Base-by-base conservation (phyloP, 2,113 vertebrate genomes). In the Sterrhoptilus dennistouni region DNA sequence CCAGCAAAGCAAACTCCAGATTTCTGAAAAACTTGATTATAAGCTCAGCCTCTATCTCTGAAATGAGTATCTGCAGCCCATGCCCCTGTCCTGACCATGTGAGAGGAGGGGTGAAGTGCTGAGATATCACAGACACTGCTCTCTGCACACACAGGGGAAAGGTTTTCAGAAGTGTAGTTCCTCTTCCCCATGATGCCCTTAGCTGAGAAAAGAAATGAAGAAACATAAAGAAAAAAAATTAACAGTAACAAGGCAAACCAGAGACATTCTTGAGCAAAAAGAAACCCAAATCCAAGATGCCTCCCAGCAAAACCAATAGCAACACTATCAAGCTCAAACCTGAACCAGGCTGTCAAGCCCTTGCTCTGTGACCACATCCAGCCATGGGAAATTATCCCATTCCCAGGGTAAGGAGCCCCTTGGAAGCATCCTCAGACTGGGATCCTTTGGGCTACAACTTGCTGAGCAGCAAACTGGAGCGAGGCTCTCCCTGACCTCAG, bases 401-500 rank as follows among this genome's bases (percentile, higher is more conserved):
- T 93, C 69, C 79, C 5, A 1, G 53, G 60, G 16, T n/a, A 40
- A 89, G 53, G 52, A 71, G 35, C 23, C 52, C 47, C 28, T 52
- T 24, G 31, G 71, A 45, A 94, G 20, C 45, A 89, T 19, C 60
- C 38, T 35, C 56, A 89, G 53, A 40, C 53, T 38, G 40, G 17
- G 61, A 68, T n/a, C 40, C 63, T 75, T 42, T 33, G 28, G 56
- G 89, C 83, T 83, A 50, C 53, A 75, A 28, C 29, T 21, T 69
- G 23, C 83, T 1, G 3, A 44, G 35, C 57, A 95, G 90, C 69
- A 91, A 92, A 80, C 60, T 61, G 7, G 7, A 87, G 79, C 35
- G 6, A 93, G 87, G 76, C 44, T 71, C 87, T 89, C 21, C 1
- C 61, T 95, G 80, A 66, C 97, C 96, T 98, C 94, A 95, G 44